Evolutionary conservation across 2,113 vertebrate genomes (phyloP), one percentile per base, ranked within the genome.

Genomic region (Atlantisia rogersi): DNA sequence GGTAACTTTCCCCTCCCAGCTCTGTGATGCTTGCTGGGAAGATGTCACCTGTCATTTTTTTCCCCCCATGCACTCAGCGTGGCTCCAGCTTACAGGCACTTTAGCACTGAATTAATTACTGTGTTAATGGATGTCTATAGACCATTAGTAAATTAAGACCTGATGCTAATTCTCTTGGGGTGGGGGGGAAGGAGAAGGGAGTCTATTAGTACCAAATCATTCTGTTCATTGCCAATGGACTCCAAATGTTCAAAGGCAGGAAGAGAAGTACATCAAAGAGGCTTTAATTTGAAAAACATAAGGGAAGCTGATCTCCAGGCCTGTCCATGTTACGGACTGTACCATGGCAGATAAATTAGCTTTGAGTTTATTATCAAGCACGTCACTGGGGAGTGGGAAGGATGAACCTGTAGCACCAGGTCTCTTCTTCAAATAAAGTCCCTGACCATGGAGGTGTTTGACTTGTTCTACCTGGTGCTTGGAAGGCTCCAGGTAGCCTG

Each of bases 81-180:
- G 89, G 55, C 40, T 96, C 92, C 3, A 0, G 96, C 76, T 93
- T 81, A 80, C 85, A 86, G 94, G 82, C 94, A 95, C 95, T 96
- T 96, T 90, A 97, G 95, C 89, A 88, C 82, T 89, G 95, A 96
- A 96, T 96, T 97, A 97, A 97, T 97, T 96, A 86, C 82, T 90
- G 60, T 8, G 2, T 94, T 95, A 97, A 94, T 97, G 95, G 92
- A 79, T 95, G 91, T 92, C 89, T 96, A 5, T 84, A 86, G 82
- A 94, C 94, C 95, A 96, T 96, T 96, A 96, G 95, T 88, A 91
- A 96, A 94, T 96, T 91, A 95, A 93, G 92, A 86, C 70, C 82
- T 95, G 95, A 93, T 96, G 86, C 62, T 95, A 82, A 95, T 96
- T 95, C 94, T 96, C 62, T 65, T 76, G 78, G 53, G 79, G 69